phyloP scores from a whole-genome alignment of 2,113 vertebrate genomes.

The Ibidorhyncha struthersii region DNA sequence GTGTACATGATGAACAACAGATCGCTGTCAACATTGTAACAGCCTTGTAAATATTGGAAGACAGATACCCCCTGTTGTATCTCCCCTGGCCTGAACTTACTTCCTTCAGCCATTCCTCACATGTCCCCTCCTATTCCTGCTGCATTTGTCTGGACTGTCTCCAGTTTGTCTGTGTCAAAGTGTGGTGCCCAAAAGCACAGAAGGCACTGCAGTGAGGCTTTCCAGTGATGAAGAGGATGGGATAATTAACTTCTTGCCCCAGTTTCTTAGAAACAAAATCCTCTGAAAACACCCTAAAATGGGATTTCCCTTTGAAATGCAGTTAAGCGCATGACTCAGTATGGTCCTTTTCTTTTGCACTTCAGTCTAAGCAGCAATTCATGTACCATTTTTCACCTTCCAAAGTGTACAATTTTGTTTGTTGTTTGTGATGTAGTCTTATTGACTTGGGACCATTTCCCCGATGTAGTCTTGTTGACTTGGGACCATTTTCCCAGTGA shows the following conservation, averaged over 20 bases:
- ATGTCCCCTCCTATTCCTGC: not conserved
- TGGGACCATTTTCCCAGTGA: not conserved
- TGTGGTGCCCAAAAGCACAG: rapidly evolving
- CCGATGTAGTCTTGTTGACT: not conserved
- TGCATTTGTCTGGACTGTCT: not conserved
- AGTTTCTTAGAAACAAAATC: not conserved
- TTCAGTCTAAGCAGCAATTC: not conserved
- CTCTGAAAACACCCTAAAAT: not conserved
- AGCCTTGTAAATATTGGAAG: not conserved
- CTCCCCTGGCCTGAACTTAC: not conserved
- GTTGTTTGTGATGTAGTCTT: not conserved
- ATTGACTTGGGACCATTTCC: not conserved
- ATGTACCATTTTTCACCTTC: not conserved
- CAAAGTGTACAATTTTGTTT: not conserved
- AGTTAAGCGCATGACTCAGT: rapidly evolving
- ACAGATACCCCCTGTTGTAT: not conserved
- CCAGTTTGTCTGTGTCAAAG: not conserved
- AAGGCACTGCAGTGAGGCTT: not conserved
- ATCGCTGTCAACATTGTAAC: not conserved
- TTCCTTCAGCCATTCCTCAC: not conserved
- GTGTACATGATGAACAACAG: not conserved
- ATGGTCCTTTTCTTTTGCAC: not conserved
- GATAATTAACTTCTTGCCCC: not conserved
- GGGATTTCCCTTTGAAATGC: not conserved
- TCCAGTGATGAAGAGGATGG: rapidly evolving